phyloP scores from a whole-genome alignment of 2,797 vertebrate genomes.

The Hemitrygon akajei region DNA sequence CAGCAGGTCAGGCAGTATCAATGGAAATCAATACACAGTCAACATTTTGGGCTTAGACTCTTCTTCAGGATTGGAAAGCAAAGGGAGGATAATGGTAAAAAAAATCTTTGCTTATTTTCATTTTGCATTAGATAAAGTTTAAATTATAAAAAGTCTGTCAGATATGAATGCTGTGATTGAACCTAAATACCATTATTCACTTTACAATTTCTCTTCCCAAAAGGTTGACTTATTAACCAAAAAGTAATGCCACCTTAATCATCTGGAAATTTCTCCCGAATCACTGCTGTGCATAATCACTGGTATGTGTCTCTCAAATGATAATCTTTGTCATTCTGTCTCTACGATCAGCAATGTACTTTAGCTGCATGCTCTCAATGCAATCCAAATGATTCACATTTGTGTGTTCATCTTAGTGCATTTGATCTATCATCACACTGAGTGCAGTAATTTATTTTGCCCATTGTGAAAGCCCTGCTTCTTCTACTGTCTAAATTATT shows the following conservation, averaged over 20 bases:
- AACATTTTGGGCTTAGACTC: no score
- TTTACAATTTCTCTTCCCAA: background rate
- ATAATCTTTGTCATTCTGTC: background rate
- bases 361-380: background rate
- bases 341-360: background rate
- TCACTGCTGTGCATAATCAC: background rate
- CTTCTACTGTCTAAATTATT: constrained; percentile 1
- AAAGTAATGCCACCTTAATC: background rate
- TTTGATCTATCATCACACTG: background rate
- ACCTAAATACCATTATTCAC: background rate
- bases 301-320: background rate
- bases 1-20: no score
- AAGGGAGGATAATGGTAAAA: no score
- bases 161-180: background rate
- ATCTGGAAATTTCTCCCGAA: background rate
- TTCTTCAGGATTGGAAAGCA: no score
- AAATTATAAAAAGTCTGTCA: background rate
- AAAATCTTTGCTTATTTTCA: background rate
- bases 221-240: background rate
- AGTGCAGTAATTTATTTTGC: background rate
- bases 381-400: background rate
- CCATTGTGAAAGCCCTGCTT: background rate
- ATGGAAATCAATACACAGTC: no score
- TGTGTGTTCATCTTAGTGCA: background rate
- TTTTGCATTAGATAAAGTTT: background rate